Conservation (phyloP, 2,888 invertebrate genomes). For the Dynastes grantii region DNA sequence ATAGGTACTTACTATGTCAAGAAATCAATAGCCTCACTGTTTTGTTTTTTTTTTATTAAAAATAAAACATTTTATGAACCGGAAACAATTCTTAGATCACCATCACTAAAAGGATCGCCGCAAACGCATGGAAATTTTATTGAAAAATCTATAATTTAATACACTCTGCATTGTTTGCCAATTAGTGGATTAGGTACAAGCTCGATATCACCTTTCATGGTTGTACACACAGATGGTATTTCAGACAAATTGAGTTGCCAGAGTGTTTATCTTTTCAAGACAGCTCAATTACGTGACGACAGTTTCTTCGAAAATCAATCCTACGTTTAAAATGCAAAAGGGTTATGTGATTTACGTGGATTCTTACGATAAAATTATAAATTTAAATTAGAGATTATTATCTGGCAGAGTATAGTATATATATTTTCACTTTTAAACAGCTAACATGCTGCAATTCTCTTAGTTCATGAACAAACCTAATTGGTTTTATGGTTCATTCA, state of each 20-base stretch:
- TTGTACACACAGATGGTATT: constrained; percentile 40
- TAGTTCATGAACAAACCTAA: too few species aligned
- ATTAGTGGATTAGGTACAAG: constrained; percentile 49
- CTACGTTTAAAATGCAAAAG: background rate
- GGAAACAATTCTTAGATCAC: background rate
- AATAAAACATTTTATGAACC: background rate
- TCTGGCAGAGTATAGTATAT: too few species aligned
- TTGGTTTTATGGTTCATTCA: too few species aligned
- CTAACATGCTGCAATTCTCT: too few species aligned
- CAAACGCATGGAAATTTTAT: constrained; percentile 39
- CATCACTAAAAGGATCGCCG: background rate
- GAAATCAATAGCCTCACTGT: background rate
- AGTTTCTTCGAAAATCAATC: constrained; percentile 27
- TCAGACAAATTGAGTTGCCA: constrained; percentile 43
- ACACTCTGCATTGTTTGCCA: constrained; percentile 51
- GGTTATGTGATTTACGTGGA: background rate
- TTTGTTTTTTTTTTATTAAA: background rate
- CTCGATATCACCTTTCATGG: constrained; percentile 32
- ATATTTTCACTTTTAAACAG: too few species aligned
- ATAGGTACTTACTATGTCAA: background rate
- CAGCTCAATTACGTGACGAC: constrained; percentile 35
- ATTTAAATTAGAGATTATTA: too few species aligned
- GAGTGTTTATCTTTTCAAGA: constrained; percentile 41
- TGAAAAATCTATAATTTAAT: constrained; percentile 53
- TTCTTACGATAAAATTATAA: too few species aligned